Conservation (phyloP, 2,888 invertebrate genomes). For the Thereva nobilitata region DNA sequence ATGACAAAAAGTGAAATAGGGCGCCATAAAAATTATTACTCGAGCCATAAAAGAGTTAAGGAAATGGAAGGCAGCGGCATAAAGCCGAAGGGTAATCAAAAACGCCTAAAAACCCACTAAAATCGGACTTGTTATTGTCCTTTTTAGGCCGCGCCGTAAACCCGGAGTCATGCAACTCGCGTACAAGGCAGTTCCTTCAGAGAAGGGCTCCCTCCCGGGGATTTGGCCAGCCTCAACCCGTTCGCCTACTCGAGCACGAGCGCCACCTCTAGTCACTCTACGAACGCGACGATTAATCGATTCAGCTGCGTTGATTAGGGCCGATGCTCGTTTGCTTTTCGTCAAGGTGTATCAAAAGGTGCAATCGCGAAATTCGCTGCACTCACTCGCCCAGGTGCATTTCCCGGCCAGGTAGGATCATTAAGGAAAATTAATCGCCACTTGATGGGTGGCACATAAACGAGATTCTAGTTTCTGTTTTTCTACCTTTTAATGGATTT, state of each 20-base stretch:
- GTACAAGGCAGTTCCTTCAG: no score
- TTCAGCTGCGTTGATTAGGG: not conserved
- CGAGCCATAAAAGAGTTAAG: constrained; percentile 9
- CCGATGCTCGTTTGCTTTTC: not conserved
- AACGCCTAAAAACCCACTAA: no score
- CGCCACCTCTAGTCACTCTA: not conserved
- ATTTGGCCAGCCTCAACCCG: no score
- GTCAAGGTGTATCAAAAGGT: not conserved
- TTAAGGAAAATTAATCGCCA: constrained; percentile 1
- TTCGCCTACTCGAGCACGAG: no score
- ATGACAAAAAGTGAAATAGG: constrained; percentile 3
- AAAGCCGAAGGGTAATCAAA: no score
- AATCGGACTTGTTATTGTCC: no score
- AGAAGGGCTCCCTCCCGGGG: no score
- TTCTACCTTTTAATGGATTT: not conserved
- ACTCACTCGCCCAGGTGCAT: not conserved
- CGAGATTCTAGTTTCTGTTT: constrained; percentile 1
- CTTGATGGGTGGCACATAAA: constrained; percentile 6
- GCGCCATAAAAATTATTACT: constrained; percentile 23
- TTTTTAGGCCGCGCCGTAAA: not conserved
- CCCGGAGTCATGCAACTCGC: constrained; percentile 7
- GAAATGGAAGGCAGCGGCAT: not conserved
- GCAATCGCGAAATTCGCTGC: not conserved
- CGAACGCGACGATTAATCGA: constrained; percentile 12
- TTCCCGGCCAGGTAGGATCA: not conserved